phyloP scores from a whole-genome alignment of 1,140 invertebrate genomes.

The Zaprionus kolodkinae region DNA sequence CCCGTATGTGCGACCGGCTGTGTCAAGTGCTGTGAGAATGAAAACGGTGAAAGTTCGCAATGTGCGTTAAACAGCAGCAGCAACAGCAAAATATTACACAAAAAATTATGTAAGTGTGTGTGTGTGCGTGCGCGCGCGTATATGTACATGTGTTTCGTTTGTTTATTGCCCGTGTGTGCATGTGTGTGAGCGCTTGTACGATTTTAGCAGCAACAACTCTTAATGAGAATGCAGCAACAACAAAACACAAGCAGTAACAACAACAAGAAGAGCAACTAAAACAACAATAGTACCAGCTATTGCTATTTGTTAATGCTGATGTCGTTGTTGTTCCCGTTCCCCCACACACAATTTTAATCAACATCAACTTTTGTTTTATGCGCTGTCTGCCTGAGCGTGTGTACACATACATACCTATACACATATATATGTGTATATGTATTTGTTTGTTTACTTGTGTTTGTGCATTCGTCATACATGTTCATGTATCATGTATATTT shows the following conservation, averaged over 20 bases:
- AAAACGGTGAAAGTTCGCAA: constrained; percentile 50
- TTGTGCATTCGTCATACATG: constrained; percentile 39
- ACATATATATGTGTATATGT: not conserved
- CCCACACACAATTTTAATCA: constrained; percentile 60
- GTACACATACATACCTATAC: not conserved
- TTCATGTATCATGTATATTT: too few species aligned
- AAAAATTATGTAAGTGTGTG: constrained; percentile 75
- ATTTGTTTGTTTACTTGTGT: constrained; percentile 22
- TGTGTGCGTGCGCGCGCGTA: constrained; percentile 31
- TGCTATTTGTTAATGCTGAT: constrained; percentile 58
- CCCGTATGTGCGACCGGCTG: constrained; percentile 31
- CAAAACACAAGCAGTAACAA: constrained; percentile 29
- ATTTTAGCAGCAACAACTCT: constrained; percentile 53
- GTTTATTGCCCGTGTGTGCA: constrained; percentile 29
- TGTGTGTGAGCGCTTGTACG: constrained; percentile 37
- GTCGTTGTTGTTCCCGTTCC: constrained; percentile 74
- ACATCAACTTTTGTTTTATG: constrained; percentile 41
- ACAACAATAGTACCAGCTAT: constrained; percentile 52
- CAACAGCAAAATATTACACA: constrained; percentile 56
- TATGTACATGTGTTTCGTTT: constrained; percentile 18
- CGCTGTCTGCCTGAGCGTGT: constrained; percentile 25
- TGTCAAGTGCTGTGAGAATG: constrained; percentile 42
- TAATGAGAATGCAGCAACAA: constrained; percentile 44
- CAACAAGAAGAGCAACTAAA: constrained; percentile 36
- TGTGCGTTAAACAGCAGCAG: constrained; percentile 50